Base-by-base conservation (phyloP, 2,797 vertebrate species). In the Gymnoscopelus braueri region DNA sequence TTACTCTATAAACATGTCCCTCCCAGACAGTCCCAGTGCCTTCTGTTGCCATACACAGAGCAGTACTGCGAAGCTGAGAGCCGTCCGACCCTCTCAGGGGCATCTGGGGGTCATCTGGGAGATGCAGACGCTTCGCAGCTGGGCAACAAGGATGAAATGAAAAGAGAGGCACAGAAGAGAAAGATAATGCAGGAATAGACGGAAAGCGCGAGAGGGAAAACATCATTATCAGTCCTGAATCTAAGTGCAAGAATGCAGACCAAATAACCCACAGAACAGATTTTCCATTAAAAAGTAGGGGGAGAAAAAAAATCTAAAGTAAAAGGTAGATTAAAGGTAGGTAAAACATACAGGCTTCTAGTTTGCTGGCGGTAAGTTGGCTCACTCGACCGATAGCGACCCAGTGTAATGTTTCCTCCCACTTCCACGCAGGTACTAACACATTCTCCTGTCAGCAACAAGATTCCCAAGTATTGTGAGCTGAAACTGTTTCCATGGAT, bases 121-220 rank as follows among this genome's bases (percentile, higher is more conserved):
- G 78, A 75, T 52, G 83, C 68, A 91, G 80, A 84, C 57, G 73
- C 75, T 63, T 84, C 1, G 87, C 88, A 1, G 85, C 93, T 92
- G 82, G 67, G 74, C 78, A 81, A 80, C 70, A 77, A 66, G 79
- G 26, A 79, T 24, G 50, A 51, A 79, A 26, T 26, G 52, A 59
- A 3, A 54, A 57, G n/a, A 62, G 4, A 39, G 50, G 57, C 57
- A 71, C 2, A 60, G 47, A 63, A 44, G 5, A 56, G 35, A 62
- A 2, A 70, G 67, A 50, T 64, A 59, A 44, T 56, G 69, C 26
- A 75, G 60, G 11, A 15, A 75, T 15, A 75, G n/a, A 67, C 56
- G 57, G 60, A 62, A 49, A 35, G 32, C 2, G 65, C 63, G 68
- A 63, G 51, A 63, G 70, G 63, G 69, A 32, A 13, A 48, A 19